Conservation (phyloP, 2,797 vertebrate genomes). For the Masticophis lateralis region DNA sequence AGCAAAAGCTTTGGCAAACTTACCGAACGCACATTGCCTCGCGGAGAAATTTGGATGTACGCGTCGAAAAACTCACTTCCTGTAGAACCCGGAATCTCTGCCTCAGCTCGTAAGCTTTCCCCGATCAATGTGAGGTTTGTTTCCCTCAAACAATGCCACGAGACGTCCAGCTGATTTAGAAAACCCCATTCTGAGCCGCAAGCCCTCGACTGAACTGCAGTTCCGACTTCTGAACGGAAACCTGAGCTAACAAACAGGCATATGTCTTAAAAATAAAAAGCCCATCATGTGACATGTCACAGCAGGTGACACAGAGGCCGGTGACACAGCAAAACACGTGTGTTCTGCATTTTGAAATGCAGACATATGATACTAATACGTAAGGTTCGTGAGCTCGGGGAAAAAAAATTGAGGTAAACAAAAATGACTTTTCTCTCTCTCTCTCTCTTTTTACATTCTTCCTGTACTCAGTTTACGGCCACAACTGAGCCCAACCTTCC, state of each 20-base stretch:
- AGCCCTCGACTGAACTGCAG: neutral
- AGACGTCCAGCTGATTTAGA: neutral
- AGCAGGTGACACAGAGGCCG: too few species aligned
- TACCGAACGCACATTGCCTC: neutral
- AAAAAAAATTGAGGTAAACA: neutral
- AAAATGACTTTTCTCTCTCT: neutral
- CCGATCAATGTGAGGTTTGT: neutral
- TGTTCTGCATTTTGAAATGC: slow-evolving; percentile 2
- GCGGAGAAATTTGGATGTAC: rapidly evolving
- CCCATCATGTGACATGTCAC: neutral
- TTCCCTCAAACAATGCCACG: rapidly evolving
- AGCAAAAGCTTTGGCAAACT: neutral
- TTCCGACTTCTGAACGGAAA: neutral
- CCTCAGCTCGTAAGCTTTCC: neutral
- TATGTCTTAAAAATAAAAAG: neutral
- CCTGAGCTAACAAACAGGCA: neutral
- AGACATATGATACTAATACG: neutral
- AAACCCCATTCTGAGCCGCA: neutral
- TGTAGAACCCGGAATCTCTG: rapidly evolving
- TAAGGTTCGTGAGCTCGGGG: neutral
- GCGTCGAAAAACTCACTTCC: neutral
- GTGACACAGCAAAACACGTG: neutral
- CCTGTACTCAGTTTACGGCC: neutral
- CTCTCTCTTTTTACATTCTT: neutral
- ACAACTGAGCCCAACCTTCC: neutral